These are phyloP conservation scores for Palythoa caribaeorum DNA, from an alignment of 92 coral and sea anemone genomes.

Conservation along the genomic window DNA sequence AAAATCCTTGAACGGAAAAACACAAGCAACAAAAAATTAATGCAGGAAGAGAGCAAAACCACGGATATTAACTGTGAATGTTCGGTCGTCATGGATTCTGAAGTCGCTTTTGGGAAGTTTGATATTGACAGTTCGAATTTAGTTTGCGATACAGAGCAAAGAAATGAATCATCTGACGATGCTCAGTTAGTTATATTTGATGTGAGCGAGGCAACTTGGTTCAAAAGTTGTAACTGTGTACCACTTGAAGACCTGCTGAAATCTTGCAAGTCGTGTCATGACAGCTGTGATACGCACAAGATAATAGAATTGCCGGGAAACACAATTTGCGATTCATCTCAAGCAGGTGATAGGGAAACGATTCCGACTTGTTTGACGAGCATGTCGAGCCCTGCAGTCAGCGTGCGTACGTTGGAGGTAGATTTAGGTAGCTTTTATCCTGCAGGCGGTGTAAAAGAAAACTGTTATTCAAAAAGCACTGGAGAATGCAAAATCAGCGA, in stretches of 20 bases:
- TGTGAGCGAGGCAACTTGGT: conserved; percentile 36
- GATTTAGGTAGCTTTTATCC: neutral
- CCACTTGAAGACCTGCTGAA: conserved; percentile 24
- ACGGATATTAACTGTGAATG: neutral
- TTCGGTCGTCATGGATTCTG: conserved; percentile 35
- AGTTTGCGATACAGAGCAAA: neutral
- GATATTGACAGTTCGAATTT: neutral
- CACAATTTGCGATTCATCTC: conserved; percentile 17
- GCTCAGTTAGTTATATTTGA: conserved; percentile 18
- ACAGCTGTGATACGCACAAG: neutral
- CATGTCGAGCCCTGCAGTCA: conserved; percentile 13
- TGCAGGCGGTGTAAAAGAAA: neutral
- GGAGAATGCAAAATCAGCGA: conserved; percentile 20
- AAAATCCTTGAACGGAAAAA: conserved; percentile 12
- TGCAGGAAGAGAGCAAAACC: neutral
- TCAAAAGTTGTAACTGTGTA: conserved; percentile 15
- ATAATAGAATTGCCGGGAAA: conserved; percentile 18
- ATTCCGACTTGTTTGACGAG: conserved; percentile 29
- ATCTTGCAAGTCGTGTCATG: conserved; percentile 18
- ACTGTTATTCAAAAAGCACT: conserved; percentile 4
- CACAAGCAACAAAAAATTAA: neutral
- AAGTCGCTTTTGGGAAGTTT: conserved; percentile 12
- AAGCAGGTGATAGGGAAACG: conserved; percentile 19
- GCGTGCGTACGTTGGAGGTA: neutral
- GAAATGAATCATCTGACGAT: neutral